These are phyloP conservation scores for Drosophila nannoptera DNA, from an alignment of 1,140 invertebrate species.

Conservation along the genomic window DNA sequence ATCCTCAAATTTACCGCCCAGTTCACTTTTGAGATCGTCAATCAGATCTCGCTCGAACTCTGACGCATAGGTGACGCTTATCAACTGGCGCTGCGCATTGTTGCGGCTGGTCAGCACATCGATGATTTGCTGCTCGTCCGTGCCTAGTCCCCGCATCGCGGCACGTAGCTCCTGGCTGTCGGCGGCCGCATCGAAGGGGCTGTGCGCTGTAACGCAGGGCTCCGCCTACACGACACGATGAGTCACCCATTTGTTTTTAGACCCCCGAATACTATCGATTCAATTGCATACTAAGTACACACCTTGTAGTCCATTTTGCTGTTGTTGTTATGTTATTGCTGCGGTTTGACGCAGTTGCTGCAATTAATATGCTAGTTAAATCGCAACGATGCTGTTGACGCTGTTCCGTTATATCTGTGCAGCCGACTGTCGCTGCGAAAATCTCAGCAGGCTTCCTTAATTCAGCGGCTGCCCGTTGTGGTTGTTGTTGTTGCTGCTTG, in stretches of 20 bases:
- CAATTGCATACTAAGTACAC: constrained; percentile 26
- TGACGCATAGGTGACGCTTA: constrained; percentile 84
- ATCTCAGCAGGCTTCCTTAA: neutral
- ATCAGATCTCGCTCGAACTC: constrained; percentile 89
- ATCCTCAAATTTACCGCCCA: constrained; percentile 88
- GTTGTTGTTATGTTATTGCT: neutral
- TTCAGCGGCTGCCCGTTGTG: too few species aligned
- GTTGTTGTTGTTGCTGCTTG: neutral
- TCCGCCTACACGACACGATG: constrained; percentile 77
- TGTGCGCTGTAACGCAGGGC: constrained; percentile 82
- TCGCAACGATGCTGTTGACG: neutral
- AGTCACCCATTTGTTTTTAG: constrained; percentile 9
- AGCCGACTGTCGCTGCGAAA: neutral
- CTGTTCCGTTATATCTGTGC: neutral
- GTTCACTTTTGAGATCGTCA: constrained; percentile 87
- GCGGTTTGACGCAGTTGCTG: neutral
- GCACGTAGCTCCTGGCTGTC: constrained; percentile 85
- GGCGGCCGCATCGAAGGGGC: constrained; percentile 83
- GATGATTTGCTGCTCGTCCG: constrained; percentile 88
- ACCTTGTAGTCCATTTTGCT: constrained; percentile 60
- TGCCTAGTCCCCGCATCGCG: constrained; percentile 89
- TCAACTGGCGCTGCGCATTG: constrained; percentile 85
- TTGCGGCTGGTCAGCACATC: constrained; percentile 84
- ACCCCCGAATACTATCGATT: constrained; percentile 13
- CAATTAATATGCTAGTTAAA: neutral